A percentile compares a stretch with the other conserved stretches of the same genome.
These are phyloP conservation scores for Microtus pennsylvanicus DNA, from an alignment of 2,113 vertebrate species.

Conservation along the genomic window DNA sequence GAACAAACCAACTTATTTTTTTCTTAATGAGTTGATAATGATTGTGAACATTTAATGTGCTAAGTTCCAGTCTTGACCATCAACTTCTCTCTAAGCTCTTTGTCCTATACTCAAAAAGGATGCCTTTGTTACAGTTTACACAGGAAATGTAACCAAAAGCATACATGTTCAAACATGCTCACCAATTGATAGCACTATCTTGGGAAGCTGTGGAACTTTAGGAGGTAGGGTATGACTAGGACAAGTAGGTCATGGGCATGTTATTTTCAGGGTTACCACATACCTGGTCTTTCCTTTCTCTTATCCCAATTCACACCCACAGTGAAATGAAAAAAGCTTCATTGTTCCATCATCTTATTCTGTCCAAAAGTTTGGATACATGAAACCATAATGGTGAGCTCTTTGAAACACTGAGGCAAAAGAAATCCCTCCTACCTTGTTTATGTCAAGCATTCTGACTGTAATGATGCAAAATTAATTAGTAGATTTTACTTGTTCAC, in stretches of 20 bases:
- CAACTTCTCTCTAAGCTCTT: slow-evolving; percentile 55
- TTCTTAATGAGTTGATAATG: slow-evolving; percentile 81
- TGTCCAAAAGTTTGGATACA: not conserved
- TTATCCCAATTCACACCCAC: not conserved
- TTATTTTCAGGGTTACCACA: not conserved
- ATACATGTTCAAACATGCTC: not conserved
- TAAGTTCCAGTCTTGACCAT: slow-evolving; percentile 48
- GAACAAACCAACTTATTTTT: slow-evolving; percentile 77
- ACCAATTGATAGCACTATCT: not conserved
- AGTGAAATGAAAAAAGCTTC: not conserved
- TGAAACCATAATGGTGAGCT: not conserved
- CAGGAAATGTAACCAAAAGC: not conserved
- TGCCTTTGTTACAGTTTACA: not conserved
- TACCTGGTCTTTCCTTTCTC: not conserved
- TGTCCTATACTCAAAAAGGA: not conserved
- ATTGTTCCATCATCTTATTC: not conserved
- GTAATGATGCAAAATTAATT: not conserved
- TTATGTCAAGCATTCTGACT: not conserved
- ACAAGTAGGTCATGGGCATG: not conserved
- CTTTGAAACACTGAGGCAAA: not conserved
- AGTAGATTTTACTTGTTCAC: not conserved
- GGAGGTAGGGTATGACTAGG: not conserved
- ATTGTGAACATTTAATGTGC: slow-evolving; percentile 80
- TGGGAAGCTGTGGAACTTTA: not conserved
- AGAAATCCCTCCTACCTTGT: not conserved